Evolutionary conservation across 2,797 vertebrate species (phyloP), one percentile per base, ranked within the genome.

Genomic region (Clarias pachynema): DNA sequence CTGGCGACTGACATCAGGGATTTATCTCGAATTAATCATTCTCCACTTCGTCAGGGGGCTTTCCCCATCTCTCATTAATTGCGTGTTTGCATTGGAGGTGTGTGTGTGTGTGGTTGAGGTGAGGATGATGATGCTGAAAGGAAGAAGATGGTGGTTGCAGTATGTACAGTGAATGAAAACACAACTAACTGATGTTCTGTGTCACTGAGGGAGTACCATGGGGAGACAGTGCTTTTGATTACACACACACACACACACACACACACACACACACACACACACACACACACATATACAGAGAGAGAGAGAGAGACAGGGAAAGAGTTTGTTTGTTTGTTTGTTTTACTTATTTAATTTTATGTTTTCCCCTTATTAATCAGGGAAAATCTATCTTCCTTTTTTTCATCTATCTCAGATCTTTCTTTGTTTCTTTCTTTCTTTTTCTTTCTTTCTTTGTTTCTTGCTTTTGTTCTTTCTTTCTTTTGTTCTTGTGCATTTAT

Each of bases 1-100:
- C 44, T 72, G 87, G 78, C 81, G 79, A 87, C 24, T 34, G 49
- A 79, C 85, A 77, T 82, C 79, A 83, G 81, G 82, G 60, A 57
- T 44, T 49, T 29, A 29, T 44, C 29, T 72, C n/a, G 20, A 70
- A 44, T 78, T 66, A 82, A 81, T 83, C 83, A 84, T 86, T 69
- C 12, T 18, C 24, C 37, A 10, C 57, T 79, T 37, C n/a, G 4
- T 65, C 15, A 49, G 44, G 44, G 65, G 24, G 34, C 0, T 37
- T 26, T 29, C 31, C 24, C 24, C 9, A 9, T 59, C 56, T 18
- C 37, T 22, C 65, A 49, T 62, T 70, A 62, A 7, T 37, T 72
- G 66, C n/a, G 26, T 53, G 44, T 56, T 34, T 70, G 66, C 9
- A 0, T 31, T 75, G 37, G n/a, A 83, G 63, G 22, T 18, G 26